These are phyloP conservation scores for Drosophila demipolita DNA, from an alignment of 2,888 invertebrate genomes.

Conservation along the genomic window DNA sequence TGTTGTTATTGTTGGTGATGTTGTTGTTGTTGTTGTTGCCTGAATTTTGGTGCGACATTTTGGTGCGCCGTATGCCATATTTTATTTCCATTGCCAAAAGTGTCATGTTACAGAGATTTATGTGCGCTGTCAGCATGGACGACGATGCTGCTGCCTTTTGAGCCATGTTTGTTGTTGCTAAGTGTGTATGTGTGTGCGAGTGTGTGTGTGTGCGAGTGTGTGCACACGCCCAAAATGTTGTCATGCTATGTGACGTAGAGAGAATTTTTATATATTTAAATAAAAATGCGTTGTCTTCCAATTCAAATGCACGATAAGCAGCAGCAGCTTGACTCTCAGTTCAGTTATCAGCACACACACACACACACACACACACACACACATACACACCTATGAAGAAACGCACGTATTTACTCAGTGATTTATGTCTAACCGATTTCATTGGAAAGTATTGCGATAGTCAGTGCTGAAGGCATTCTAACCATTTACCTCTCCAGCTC, in stretches of 20 bases:
- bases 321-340: conserved; percentile 52
- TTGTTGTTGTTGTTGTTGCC: conserved; percentile 39
- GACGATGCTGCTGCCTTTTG: conserved; percentile 66
- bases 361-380: conserved; percentile 8
- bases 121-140: conserved; percentile 77
- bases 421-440: conserved; percentile 65
- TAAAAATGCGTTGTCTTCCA: conserved; percentile 71
- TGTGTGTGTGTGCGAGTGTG: conserved; percentile 28
- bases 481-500: conserved; percentile 24
- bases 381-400: conserved; percentile 5
- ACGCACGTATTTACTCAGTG: conserved; percentile 49
- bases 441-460: conserved; percentile 59
- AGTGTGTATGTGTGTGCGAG: conserved; percentile 9
- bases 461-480: conserved; percentile 35
- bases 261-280: conserved; percentile 54
- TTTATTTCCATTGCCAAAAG: conserved; percentile 85
- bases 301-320: conserved; percentile 71
- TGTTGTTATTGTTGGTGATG: conserved; percentile 27
- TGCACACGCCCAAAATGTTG: conserved; percentile 76
- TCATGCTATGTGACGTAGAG: conserved; percentile 70
- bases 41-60: conserved; percentile 80
- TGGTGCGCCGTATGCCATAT: conserved; percentile 82
- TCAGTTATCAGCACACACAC: conserved; percentile 65
- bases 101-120: conserved; percentile 85
- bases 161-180: conserved; percentile 57